Percentiles rank a stretch among this genome's conserved stretches.
Conservation (phyloP, 30 jellyfish, hydroid and myxozoan species). For the Haliclystus octoradiatus region DNA sequence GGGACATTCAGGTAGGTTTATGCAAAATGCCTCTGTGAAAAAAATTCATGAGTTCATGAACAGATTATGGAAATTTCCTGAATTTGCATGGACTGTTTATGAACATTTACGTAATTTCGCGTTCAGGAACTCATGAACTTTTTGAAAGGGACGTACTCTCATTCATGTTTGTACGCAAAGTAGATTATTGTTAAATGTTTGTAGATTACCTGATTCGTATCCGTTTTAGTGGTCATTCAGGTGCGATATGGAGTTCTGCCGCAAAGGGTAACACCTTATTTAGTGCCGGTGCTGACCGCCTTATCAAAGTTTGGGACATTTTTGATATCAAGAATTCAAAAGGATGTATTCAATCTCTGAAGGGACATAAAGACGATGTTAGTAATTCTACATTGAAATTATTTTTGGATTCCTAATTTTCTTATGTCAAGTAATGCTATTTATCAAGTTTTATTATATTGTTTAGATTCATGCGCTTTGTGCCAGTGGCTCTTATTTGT, state of each 20-base stretch:
- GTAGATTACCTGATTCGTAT: background rate
- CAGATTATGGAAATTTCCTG: too few species aligned
- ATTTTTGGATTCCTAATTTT: background rate
- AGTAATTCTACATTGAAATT: constrained; percentile 12
- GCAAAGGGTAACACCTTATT: constrained; percentile 68
- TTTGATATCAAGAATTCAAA: constrained; percentile 81
- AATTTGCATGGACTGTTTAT: too few species aligned
- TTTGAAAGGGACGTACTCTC: too few species aligned
- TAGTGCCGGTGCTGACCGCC: constrained; percentile 91
- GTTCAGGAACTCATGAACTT: too few species aligned
- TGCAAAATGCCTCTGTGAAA: background rate
- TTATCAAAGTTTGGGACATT: constrained; percentile 95
- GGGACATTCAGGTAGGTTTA: constrained; percentile 89
- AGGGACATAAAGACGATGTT: constrained; percentile 91
- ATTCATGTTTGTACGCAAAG: too few species aligned
- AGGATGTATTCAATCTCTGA: constrained; percentile 84
- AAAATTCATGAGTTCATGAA: background rate
- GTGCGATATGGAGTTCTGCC: constrained; percentile 79
- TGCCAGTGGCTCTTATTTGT: constrained; percentile 56
- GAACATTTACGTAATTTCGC: too few species aligned
- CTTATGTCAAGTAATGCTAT: background rate
- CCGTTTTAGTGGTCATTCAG: constrained; percentile 77
- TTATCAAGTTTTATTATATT: background rate
- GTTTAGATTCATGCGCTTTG: constrained; percentile 92
- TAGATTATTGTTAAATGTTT: too few species aligned